Base-by-base conservation (phyloP, 2,888 invertebrate genomes). In the Schizotus pectinicornis region DNA sequence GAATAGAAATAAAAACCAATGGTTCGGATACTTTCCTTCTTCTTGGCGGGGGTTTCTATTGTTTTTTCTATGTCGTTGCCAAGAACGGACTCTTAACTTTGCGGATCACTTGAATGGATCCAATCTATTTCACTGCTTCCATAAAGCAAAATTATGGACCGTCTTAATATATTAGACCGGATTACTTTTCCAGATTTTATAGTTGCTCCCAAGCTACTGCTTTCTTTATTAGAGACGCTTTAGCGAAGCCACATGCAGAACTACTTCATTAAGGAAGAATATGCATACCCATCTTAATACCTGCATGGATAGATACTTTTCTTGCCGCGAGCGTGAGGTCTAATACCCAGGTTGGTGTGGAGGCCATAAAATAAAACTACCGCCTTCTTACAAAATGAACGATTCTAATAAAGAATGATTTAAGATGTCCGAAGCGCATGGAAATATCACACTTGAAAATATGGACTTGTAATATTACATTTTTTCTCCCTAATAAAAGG, bases 1-100 rank as follows among this genome's bases (percentile, higher is more conserved):
- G 76, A 75, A 74, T 73, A 72, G 73, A 72, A 76, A 77, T 77
- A 77, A 77, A 77, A 77, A 69, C 74, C 76, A 77, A 77, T 76
- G 77, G 75, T 70, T 76, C 68, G 77, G 69, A 76, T 75, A 74
- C 68, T 72, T 74, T 70, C 72, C 67, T 71, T 69, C 65, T 67
- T 69, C 68, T 70, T 68, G 68, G 69, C 67, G 60, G 63, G 63
- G 60, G 65, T 67, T 65, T 61, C 72, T 67, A 72, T 74, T 73
- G 71, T 71, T 74, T 73, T 73, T 74, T 73, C 63, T 63, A 59
- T 56, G 64, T 55, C 66, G 62, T 51, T 65, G 68, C 69, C 69
- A 70, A 72, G 72, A 71, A 69, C 63, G 66, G 69, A 70, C 73
- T 72, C 72, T 74, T 74, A 75, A 75, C 73, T 74, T 69, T 66